Conservation (phyloP, 2,113 vertebrate species). For the Myotis lucifugus region DNA sequence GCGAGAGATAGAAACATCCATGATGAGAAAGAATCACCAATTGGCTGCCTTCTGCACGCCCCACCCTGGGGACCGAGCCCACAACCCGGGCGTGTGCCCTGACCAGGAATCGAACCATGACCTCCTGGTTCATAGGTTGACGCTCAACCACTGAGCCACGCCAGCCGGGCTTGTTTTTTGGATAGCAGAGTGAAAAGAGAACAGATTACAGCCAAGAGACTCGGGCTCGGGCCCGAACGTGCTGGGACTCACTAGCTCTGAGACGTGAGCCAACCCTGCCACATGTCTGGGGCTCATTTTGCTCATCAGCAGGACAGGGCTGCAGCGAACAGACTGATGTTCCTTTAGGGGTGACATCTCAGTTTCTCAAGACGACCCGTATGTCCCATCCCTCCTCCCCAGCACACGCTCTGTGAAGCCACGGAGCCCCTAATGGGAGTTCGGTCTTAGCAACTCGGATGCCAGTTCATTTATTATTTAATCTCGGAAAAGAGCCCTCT, state of each 20-base stretch:
- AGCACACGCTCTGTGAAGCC: not conserved
- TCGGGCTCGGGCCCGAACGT: not conserved
- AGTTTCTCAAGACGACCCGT: not conserved
- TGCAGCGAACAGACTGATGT: not conserved
- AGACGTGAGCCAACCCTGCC: not conserved
- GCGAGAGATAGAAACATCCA: too few species aligned
- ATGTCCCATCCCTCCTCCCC: not conserved
- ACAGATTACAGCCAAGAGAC: not conserved
- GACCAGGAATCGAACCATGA: too few species aligned
- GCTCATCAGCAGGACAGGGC: not conserved
- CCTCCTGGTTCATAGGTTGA: too few species aligned
- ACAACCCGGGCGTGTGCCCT: too few species aligned
- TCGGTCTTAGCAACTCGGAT: not conserved
- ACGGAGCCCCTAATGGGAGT: not conserved
- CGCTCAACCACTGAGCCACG: too few species aligned
- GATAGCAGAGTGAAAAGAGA: not conserved
- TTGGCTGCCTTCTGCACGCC: too few species aligned
- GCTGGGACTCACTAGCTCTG: not conserved
- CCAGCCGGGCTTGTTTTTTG: not conserved
- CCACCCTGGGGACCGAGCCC: too few species aligned
- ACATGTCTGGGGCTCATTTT: not conserved
- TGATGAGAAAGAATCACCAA: too few species aligned
- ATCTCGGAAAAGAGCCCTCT: slow-evolving; percentile 40
- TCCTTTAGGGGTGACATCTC: not conserved
- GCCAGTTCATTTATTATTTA: slow-evolving; percentile 70